Conservation (phyloP, 2,113 vertebrate species). For the Nannobrachium achirus region DNA sequence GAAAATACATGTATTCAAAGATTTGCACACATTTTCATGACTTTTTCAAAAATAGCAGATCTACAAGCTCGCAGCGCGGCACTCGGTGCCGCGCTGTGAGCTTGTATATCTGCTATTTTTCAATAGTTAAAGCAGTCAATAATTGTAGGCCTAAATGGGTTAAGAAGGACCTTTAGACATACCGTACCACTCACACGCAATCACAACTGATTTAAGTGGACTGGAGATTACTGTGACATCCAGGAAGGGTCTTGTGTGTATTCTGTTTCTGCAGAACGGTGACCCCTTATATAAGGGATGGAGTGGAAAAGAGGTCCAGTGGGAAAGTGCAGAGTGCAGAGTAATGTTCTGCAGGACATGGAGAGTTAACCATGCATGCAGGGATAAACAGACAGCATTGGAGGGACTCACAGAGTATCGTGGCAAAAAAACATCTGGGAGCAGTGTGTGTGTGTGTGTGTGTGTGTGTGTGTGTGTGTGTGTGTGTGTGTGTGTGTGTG, state of each 20-base stretch:
- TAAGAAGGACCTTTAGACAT: too few species aligned
- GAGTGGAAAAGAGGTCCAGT: conserved; percentile 34
- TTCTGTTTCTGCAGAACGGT: conserved; percentile 17
- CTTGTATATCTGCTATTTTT: too few species aligned
- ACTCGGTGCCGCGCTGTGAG: too few species aligned
- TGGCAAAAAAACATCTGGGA: conserved; percentile 67
- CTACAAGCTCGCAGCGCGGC: too few species aligned
- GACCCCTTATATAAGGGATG: background rate
- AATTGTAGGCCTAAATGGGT: too few species aligned
- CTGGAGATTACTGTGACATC: background rate
- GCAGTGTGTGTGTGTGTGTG: conserved; percentile 12
- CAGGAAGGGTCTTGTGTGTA: conserved; percentile 59
- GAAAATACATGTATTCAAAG: too few species aligned
- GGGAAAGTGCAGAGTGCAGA: conserved; percentile 46
- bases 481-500: conserved; percentile 17
- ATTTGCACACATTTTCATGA: too few species aligned
- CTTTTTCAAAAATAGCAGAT: too few species aligned
- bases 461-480: conserved; percentile 21
- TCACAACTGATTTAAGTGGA: too few species aligned
- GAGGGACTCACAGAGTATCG: conserved; percentile 48
- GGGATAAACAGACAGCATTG: conserved; percentile 57
- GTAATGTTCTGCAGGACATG: conserved; percentile 43
- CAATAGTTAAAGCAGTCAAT: too few species aligned
- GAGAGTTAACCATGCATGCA: conserved; percentile 51
- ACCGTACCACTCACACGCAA: too few species aligned